Percentiles rank a stretch among this genome's conserved stretches.
phyloP scores from a whole-genome alignment of 1,140 invertebrate species.

The Nephotettix cincticeps region DNA sequence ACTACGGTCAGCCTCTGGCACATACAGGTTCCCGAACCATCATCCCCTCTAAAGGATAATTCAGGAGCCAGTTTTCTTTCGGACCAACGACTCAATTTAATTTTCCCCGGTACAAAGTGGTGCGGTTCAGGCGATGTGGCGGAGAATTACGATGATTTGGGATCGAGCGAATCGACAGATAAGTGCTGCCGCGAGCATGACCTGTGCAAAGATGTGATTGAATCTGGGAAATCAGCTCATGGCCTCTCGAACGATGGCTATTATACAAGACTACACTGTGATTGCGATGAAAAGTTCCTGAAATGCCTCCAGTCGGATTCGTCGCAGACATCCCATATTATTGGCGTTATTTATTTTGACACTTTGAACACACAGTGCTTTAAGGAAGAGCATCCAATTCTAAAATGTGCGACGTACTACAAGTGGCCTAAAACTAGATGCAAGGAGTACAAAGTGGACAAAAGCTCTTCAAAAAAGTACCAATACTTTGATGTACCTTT shows the following conservation, averaged over 20 bases:
- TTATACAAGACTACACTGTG: slow-evolving; percentile 32
- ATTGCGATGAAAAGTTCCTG: slow-evolving; percentile 29
- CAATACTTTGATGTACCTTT: background rate
- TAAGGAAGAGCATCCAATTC: slow-evolving; percentile 27
- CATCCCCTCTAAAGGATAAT: too few species aligned
- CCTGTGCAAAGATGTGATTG: slow-evolving; percentile 55
- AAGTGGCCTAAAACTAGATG: slow-evolving; percentile 22
- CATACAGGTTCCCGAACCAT: too few species aligned
- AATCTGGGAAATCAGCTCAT: slow-evolving; percentile 23
- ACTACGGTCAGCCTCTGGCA: too few species aligned
- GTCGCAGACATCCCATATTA: background rate
- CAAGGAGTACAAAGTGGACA: slow-evolving; percentile 24
- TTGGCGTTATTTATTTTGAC: slow-evolving; percentile 31
- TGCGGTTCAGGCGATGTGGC: slow-evolving; percentile 67
- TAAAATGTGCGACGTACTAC: slow-evolving; percentile 14
- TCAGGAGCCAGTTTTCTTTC: too few species aligned
- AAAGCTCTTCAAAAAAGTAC: background rate
- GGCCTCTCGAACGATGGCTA: slow-evolving; percentile 27
- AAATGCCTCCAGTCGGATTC: slow-evolving; percentile 19
- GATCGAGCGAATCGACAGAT: slow-evolving; percentile 61
- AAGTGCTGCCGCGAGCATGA: slow-evolving; percentile 76
- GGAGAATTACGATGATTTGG: slow-evolving; percentile 61
- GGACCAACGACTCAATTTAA: background rate
- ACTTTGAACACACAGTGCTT: slow-evolving; percentile 26
- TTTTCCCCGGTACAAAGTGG: slow-evolving; percentile 62